Base-by-base conservation (phyloP, 2,113 vertebrate species). In the Hyperopisus bebe region DNA sequence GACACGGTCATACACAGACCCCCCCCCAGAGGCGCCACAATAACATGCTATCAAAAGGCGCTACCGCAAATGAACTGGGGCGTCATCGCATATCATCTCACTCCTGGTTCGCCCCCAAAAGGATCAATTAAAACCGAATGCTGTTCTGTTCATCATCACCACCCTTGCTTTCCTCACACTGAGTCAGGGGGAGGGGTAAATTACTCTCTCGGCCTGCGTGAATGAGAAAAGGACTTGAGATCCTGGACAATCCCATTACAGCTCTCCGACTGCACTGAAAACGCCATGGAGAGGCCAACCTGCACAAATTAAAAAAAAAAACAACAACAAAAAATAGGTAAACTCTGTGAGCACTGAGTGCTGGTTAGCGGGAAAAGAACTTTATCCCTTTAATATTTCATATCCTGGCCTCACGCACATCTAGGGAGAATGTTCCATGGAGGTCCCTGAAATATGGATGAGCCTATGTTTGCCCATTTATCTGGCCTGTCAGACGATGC, bases 371-470 rank as follows among this genome's bases (percentile, higher is more conserved):
- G 93, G 94, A 94, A 92, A 95, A 94, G 94, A 94, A 94, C 94
- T 95, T 94, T 92, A 94, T 92, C 94, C 93, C 90, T 94, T 96
- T 94, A 96, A 96, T 96, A 96, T 96, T 96, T 96, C 94, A 96
- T 96, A 93, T 91, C 91, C 89, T 92, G 91, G 93, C 92, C 94
- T 93, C 90, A 10, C 92, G 90, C 84, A 11, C 89, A 91, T 92
- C 92, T 87, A 91, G 93, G 91, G 93, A 93, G 94, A 94, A 90
- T 89, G 92, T 94, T 94, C 93, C 31, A 92, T 92, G 92, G 90
- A 91, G 93, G 91, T 91, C 91, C 82, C 94, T 96, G 94, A 95
- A 96, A 96, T 96, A 96, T 96, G 94, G 95, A 96, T 96, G 94
- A 96, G 94, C 91, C 92, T 94, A 93, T 93, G 93, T 94, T 95